A percentile compares a stretch with the other conserved stretches of the same genome.
Evolutionary conservation across 1,140 invertebrate species (phyloP).

Genomic region (Drosophila setifemur): DNA sequence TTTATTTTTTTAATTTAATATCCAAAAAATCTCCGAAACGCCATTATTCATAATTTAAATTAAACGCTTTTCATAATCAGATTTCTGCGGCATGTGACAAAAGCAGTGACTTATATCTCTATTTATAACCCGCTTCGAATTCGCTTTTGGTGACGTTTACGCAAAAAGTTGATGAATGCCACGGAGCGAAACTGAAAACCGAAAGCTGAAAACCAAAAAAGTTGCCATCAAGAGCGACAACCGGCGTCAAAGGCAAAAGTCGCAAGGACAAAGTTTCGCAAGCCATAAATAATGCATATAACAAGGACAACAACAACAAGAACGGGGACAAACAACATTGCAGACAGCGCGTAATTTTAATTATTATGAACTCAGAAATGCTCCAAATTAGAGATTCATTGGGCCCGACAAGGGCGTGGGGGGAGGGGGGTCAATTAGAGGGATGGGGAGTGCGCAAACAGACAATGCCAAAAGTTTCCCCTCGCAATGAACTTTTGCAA

Average conservation of each 20-base stretch:
- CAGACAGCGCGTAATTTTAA: slow-evolving; percentile 71
- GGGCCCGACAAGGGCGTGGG: slow-evolving; percentile 16
- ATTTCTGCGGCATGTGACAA: slow-evolving; percentile 26
- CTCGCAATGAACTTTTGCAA: slow-evolving; percentile 60
- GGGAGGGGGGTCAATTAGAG: slow-evolving; percentile 13
- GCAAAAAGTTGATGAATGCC: slow-evolving; percentile 72
- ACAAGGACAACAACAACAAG: slow-evolving; percentile 45
- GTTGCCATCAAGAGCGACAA: slow-evolving; percentile 60
- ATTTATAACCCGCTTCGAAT: slow-evolving; percentile 11
- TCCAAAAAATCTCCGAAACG: neutral
- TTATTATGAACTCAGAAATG: slow-evolving; percentile 72
- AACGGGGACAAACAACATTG: slow-evolving; percentile 52
- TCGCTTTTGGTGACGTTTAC: slow-evolving; percentile 30
- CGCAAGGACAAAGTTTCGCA: slow-evolving; percentile 51
- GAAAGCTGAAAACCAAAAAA: slow-evolving; percentile 42
- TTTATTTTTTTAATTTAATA: slow-evolving; percentile 63
- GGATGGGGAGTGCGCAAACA: neutral
- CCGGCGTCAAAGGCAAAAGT: slow-evolving; percentile 65
- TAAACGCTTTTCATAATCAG: slow-evolving; percentile 31
- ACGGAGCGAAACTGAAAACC: slow-evolving; percentile 28
- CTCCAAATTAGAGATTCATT: slow-evolving; percentile 77
- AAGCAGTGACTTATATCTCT: slow-evolving; percentile 31
- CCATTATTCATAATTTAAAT: slow-evolving; percentile 36
- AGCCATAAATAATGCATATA: slow-evolving; percentile 70
- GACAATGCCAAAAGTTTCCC: slow-evolving; percentile 63